Base-by-base conservation (phyloP, 2,797 vertebrate species). In the Tolypeutes matacus region DNA sequence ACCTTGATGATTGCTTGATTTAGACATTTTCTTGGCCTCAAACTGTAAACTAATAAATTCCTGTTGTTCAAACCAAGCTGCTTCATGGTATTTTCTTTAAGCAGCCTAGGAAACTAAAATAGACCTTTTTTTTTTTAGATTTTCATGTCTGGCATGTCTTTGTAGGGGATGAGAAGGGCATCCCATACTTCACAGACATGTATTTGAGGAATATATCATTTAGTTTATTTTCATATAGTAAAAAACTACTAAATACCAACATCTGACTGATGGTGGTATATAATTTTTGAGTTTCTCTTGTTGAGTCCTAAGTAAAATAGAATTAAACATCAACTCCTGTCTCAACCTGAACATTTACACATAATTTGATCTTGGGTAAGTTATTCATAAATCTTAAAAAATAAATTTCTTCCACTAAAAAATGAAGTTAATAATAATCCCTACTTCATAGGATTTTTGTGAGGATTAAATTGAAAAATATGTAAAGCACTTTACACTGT, bases 311-410 rank as follows among this genome's bases (percentile, higher is more conserved):
- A 46, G 17, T 42, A 86, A 62, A 75, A 75, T 53, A 60, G 17
- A 95, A 73, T 95, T 86, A 69, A 89, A 60, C 6, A 86, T 62
- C 53, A 78, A 31, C 64, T 81, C 67, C 62, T 92, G 5, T 76
- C 58, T 88, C 15, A 89, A 64, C 31, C 60, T 21, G 78, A 86
- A 86, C 3, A 58, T 76, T 94, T 84, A 86, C 5, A 64, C 4
- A 84, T 7, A 5, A 70, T 27, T 11, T 93, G 23, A 58, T 70
- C 49, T 53, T 94, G 51, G 58, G 23, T 31, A 77, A 73, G 58
- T 46, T 96, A 77, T 75, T 95, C 14, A 51, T 86, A 81, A 96
- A 39, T 0, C 64, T 81, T 65, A 53, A 88, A 83, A 93, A 27
- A 15, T 81, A 65, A 1, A 72, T 92, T 85, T 90, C 13, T 29